Evolutionary conservation across 2,888 invertebrate species (phyloP).

Genomic region (Hyles lineata): DNA sequence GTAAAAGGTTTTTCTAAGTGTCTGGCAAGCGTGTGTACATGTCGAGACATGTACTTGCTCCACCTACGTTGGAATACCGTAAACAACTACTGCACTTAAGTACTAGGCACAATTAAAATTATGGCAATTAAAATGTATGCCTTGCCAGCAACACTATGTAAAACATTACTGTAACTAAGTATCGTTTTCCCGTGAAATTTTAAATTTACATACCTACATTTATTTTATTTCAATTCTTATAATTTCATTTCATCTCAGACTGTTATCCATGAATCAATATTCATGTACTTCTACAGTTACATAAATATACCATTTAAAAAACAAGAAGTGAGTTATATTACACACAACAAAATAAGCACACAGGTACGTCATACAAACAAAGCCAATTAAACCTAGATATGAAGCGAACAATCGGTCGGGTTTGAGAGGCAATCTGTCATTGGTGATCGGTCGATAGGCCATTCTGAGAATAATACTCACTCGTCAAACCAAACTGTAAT

Average conservation of each 20-base stretch:
- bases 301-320: neutral
- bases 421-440: constrained; percentile 33
- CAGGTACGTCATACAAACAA: constrained; percentile 13
- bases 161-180: too few species aligned
- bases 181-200: too few species aligned
- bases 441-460: constrained; percentile 29
- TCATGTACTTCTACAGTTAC: neutral
- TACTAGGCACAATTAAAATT: neutral
- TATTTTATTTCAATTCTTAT: too few species aligned
- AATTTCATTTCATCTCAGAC: too few species aligned
- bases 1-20: constrained; percentile 10
- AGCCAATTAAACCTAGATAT: constrained; percentile 50
- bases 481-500: constrained; percentile 30
- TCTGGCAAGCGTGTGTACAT: neutral
- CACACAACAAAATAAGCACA: neutral
- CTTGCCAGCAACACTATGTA: too few species aligned
- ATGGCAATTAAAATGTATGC: neutral
- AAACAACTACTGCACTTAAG: neutral
- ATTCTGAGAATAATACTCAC: constrained; percentile 31
- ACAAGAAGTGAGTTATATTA: neutral
- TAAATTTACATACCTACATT: too few species aligned
- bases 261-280: neutral
- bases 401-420: constrained; percentile 43
- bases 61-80: neutral
- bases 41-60: neutral